Evolutionary conservation across 2,113 vertebrate species (phyloP).

Genomic region (Poeciliopsis retropinna): DNA sequence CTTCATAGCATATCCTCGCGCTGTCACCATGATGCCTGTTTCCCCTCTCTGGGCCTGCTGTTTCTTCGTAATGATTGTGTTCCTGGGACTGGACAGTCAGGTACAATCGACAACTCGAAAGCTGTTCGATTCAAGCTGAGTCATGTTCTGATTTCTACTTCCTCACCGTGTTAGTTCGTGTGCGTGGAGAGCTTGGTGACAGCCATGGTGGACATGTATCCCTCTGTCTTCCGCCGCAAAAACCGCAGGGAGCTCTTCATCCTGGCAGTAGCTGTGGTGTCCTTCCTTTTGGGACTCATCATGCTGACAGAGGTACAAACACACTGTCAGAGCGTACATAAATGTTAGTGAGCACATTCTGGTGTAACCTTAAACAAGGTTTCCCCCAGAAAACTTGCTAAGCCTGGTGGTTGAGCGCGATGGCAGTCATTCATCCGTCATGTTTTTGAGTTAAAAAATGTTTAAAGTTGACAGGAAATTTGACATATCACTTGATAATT

Average conservation of each 20-base stretch:
- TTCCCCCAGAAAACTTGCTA: no score
- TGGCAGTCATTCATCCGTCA: no score
- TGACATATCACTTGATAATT: no score
- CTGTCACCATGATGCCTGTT: slow-evolving; percentile 96
- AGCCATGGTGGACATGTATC: slow-evolving; percentile 94
- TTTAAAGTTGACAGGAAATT: no score
- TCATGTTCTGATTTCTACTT: background rate
- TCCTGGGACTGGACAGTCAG: slow-evolving; percentile 96
- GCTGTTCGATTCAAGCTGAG: background rate
- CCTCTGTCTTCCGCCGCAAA: slow-evolving; percentile 88
- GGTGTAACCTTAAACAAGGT: no score
- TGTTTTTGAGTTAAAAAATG: no score
- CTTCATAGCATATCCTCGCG: slow-evolving; percentile 97
- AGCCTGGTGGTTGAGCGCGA: no score
- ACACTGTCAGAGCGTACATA: background rate
- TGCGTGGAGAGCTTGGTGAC: slow-evolving; percentile 96
- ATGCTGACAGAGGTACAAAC: slow-evolving; percentile 92
- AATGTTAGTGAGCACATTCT: no score
- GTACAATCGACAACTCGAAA: slow-evolving; percentile 68
- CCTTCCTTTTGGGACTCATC: slow-evolving; percentile 89
- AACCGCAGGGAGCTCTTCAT: slow-evolving; percentile 92
- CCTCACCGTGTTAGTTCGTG: slow-evolving; percentile 84
- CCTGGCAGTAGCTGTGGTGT: slow-evolving; percentile 84
- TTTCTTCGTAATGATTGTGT: slow-evolving; percentile 96
- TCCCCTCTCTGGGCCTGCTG: slow-evolving; percentile 94